These are phyloP conservation scores for Callipepla californica DNA, from an alignment of 2,113 vertebrate genomes.

Conservation along the genomic window DNA sequence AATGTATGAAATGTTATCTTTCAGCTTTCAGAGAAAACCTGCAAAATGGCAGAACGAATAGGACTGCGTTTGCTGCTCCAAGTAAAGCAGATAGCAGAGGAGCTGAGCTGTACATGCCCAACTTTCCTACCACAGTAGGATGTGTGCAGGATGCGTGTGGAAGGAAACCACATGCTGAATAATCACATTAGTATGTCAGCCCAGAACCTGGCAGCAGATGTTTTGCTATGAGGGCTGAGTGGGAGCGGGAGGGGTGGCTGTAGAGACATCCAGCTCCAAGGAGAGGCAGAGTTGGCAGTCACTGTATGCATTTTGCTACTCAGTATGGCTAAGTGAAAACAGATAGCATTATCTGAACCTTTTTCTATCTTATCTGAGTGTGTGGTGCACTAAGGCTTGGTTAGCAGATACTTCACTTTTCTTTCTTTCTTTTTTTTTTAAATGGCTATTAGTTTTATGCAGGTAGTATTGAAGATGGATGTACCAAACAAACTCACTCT, in stretches of 20 bases:
- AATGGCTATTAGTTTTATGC: neutral
- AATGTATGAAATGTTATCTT: fast-evolving
- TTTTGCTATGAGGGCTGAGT: neutral
- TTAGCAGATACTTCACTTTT: neutral
- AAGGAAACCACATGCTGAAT: neutral
- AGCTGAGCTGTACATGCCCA: neutral
- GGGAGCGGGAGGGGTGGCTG: neutral
- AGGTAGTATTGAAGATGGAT: fast-evolving
- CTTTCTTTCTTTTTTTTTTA: neutral
- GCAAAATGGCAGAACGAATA: neutral
- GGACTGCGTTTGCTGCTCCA: neutral
- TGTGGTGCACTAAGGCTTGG: neutral
- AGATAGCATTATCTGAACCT: neutral
- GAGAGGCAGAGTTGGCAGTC: neutral
- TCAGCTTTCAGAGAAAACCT: neutral
- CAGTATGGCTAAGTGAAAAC: neutral
- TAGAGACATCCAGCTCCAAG: neutral
- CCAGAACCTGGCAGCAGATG: neutral
- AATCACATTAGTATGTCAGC: neutral
- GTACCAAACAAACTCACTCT: neutral
- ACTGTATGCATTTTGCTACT: neutral
- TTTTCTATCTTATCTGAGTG: no score
- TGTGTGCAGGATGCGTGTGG: neutral
- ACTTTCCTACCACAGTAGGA: neutral
- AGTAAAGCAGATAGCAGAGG: neutral